These are phyloP conservation scores for Montipora foliosa DNA, from an alignment of 64 coral and sea anemone genomes.

Conservation along the genomic window DNA sequence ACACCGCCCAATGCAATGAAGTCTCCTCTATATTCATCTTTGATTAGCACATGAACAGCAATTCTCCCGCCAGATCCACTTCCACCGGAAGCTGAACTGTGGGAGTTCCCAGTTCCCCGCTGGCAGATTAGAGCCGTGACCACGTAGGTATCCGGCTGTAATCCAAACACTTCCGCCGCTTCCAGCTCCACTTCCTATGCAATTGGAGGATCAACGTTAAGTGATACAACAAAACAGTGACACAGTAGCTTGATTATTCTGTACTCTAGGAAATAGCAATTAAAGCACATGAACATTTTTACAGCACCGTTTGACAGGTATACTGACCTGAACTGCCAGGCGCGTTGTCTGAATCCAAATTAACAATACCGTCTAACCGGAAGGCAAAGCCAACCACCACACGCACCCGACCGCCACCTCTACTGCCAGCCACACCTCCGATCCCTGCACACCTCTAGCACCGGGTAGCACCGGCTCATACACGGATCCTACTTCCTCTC, in stretches of 20 bases:
- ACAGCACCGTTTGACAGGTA: too few relatives aligned
- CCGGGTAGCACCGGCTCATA: slow-evolving; percentile 84
- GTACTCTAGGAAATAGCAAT: too few relatives aligned
- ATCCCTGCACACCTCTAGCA: slow-evolving; percentile 70
- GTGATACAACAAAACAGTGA: neutral
- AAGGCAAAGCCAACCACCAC: slow-evolving; percentile 88
- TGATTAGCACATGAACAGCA: slow-evolving; percentile 87
- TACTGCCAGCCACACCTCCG: slow-evolving; percentile 60
- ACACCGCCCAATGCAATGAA: slow-evolving; percentile 71
- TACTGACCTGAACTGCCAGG: slow-evolving; percentile 70
- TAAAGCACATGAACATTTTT: too few relatives aligned
- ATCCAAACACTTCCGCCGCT: slow-evolving; percentile 98
- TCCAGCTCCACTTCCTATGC: slow-evolving; percentile 86
- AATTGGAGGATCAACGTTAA: neutral
- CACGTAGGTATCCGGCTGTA: slow-evolving; percentile 90
- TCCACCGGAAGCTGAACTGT: slow-evolving; percentile 67
- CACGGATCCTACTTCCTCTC: slow-evolving; percentile 75
- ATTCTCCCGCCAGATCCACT: slow-evolving; percentile 95
- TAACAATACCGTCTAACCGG: slow-evolving; percentile 81
- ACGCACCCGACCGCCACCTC: slow-evolving; percentile 86
- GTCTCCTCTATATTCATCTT: slow-evolving; percentile 92
- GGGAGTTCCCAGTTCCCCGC: slow-evolving; percentile 77
- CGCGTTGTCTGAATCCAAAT: slow-evolving; percentile 79
- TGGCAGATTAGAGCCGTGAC: slow-evolving; percentile 81
- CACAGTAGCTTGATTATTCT: too few relatives aligned